Evolutionary conservation across 2,888 invertebrate species (phyloP), one percentile per base, ranked within the genome.

Genomic region (Morpho helenor): DNA sequence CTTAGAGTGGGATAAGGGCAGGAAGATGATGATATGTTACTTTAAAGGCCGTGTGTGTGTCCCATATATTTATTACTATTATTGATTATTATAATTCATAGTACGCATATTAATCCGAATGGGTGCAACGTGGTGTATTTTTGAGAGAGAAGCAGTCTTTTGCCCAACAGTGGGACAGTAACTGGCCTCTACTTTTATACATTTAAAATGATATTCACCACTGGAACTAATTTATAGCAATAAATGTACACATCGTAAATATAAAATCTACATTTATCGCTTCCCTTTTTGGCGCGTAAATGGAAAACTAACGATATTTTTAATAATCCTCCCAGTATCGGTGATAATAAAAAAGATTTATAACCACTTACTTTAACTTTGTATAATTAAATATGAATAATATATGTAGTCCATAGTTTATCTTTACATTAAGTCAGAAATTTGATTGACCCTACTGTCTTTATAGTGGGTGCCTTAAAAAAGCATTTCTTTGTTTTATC

Each of bases 281-380:
- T 31, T 31, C 8, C 42, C 41, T 42, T 10, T 31, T 52, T 44
- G 44, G 7, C 8, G 44, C 31, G 23, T 8, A 44, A 42, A 51
- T 1, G 9, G 7, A 39, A 45, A 52, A 52, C 46, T 43, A 42
- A 42, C 7, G 42, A 7, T 8, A n/a, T 43, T 43, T n/a, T 43
- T n/a, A 9, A 43, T 3, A 43, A 43, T 43, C 8, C n/a, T 43
- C n/a, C 43, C 43, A 16, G 40, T 22, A 40, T 46, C 31, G n/a
- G 22, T 47, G 46, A 41, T 46, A 49, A 51, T 56, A 53, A 52
- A 50, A 56, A 3, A 50, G 60, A 60, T 60, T 60, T 56, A 60
- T 60, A 39, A 42, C 49, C 46, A 50, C 31, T 57, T 49, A 53
- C 41, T 31, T 31, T 39, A 40, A 10, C 9, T 51, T 55, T 40